phyloP scores from a whole-genome alignment of 2,888 invertebrate genomes.

The Dryobota labecula region DNA sequence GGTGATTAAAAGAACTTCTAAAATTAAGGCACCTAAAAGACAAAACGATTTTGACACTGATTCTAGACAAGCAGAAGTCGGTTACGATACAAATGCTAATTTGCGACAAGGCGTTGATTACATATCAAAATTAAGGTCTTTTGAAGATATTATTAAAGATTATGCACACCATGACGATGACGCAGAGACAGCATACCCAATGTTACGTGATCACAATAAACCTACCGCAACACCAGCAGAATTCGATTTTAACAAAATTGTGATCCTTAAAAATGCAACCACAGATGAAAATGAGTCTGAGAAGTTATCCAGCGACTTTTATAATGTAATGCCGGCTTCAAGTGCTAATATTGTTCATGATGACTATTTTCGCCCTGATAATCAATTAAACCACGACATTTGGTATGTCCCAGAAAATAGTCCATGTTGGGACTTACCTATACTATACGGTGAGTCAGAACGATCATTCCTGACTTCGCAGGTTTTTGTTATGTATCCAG shows the following conservation, averaged over 20 bases:
- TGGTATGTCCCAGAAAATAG: conserved; percentile 84
- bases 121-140: conserved; percentile 23
- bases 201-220: conserved; percentile 24
- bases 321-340: conserved; percentile 78
- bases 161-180: conserved; percentile 57
- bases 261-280: conserved; percentile 31
- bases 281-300: conserved; percentile 52
- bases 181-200: not conserved
- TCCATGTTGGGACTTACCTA: conserved; percentile 84
- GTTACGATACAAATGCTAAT: conserved; percentile 31
- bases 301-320: conserved; percentile 73
- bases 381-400: conserved; percentile 47
- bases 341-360: conserved; percentile 52
- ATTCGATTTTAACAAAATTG: conserved; percentile 2
- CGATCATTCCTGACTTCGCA: conserved; percentile 60
- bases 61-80: conserved; percentile 15
- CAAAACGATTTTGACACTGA: conserved; percentile 24
- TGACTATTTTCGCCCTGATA: conserved; percentile 8
- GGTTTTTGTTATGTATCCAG: conserved; percentile 76
- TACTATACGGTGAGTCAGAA: conserved; percentile 78
- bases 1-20: conserved; percentile 25
- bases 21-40: conserved; percentile 6
- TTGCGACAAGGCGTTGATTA: conserved; percentile 24
- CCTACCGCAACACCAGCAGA: conserved; percentile 4
- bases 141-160: conserved; percentile 64